These are phyloP conservation scores for Clarias fuscus DNA, from an alignment of 2,797 vertebrate species.

Conservation along the genomic window DNA sequence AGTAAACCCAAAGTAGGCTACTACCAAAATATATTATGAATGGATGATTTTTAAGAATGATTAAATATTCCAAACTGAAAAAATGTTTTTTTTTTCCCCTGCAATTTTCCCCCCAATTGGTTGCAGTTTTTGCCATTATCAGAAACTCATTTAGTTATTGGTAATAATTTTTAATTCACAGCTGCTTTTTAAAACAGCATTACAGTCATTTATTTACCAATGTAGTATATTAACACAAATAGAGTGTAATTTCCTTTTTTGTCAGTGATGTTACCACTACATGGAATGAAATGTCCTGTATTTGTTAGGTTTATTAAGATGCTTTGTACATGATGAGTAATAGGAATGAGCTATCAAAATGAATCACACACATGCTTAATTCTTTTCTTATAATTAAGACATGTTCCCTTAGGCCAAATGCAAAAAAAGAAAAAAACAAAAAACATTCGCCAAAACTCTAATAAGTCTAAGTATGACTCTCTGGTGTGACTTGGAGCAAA, in stretches of 20 bases:
- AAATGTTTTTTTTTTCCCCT: too few relatives aligned
- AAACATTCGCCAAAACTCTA: conserved; percentile 59
- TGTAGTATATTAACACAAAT: neutral
- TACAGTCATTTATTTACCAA: neutral
- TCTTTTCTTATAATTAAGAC: conserved; percentile 55
- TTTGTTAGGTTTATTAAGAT: too few relatives aligned
- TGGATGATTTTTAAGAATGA: neutral
- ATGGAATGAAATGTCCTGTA: neutral
- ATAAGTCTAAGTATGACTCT: conserved; percentile 43
- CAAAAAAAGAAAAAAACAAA: conserved; percentile 6
- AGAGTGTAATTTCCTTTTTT: neutral
- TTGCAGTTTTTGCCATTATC: neutral
- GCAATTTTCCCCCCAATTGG: too few relatives aligned
- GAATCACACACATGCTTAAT: conserved; percentile 53
- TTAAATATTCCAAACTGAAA: neutral
- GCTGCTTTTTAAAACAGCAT: neutral
- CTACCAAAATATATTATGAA: neutral
- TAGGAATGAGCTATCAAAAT: conserved; percentile 53
- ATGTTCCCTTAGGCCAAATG: conserved; percentile 65
- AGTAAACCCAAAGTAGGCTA: neutral
- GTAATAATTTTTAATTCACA: neutral
- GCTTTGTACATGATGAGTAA: too few relatives aligned
- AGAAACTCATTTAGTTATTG: neutral
- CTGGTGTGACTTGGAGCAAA: conserved; percentile 50
- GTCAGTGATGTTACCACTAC: neutral